Evolutionary conservation across 2,888 invertebrate genomes (phyloP).

Genomic region (Salticus scenicus): DNA sequence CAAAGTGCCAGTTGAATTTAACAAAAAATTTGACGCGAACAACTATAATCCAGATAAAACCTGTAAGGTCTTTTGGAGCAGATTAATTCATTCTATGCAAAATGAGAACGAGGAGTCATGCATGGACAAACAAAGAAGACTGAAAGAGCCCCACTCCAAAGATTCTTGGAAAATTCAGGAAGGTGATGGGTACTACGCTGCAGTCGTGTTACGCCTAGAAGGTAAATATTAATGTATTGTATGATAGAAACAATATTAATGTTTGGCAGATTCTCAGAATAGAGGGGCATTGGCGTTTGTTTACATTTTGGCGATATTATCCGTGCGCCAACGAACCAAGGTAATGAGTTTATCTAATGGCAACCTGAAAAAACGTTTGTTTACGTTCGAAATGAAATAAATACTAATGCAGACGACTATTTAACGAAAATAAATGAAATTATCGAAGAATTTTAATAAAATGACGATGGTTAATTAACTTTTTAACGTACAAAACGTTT

Average conservation of each 20-base stretch:
- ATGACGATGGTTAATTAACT: too few relatives aligned
- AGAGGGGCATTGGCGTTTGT: too few relatives aligned
- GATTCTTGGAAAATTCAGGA: neutral
- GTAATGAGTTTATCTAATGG: too few relatives aligned
- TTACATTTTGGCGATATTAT: too few relatives aligned
- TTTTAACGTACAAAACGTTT: too few relatives aligned
- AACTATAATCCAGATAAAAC: neutral
- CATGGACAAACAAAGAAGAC: neutral
- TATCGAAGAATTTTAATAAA: too few relatives aligned
- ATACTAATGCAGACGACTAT: too few relatives aligned
- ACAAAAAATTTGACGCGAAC: neutral
- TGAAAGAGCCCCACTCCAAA: neutral
- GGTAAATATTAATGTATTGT: neutral
- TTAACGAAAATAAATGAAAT: too few relatives aligned
- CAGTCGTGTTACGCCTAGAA: neutral
- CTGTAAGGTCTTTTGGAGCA: neutral
- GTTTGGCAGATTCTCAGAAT: too few relatives aligned
- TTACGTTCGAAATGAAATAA: too few relatives aligned
- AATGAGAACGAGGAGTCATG: neutral
- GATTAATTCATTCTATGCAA: neutral
- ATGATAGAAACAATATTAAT: neutral
- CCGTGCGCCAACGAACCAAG: too few relatives aligned
- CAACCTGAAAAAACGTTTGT: too few relatives aligned
- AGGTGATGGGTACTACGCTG: neutral
- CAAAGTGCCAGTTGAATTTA: neutral